Base-by-base conservation (phyloP, 2,888 invertebrate species). In the Ennomos fuscantarius region DNA sequence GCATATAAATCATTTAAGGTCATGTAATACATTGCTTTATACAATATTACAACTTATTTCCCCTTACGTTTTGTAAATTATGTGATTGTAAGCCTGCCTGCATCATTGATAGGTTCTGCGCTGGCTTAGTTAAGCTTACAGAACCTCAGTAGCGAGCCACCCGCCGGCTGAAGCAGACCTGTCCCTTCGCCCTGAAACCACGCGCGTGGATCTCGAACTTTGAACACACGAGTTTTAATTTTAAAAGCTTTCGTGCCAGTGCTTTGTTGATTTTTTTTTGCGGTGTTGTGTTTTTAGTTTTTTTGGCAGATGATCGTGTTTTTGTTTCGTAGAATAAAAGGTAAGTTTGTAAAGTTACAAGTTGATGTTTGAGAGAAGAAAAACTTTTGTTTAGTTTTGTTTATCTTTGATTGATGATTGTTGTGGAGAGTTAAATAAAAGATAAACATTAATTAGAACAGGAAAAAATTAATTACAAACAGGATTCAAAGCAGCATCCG, bases 161-260 rank as follows among this genome's bases (percentile, higher is more conserved):
- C 40, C 42, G n/a, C 36, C 8, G 49, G 5, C 40, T 10, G 41
- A 41, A 45, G 1, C 9, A 40, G 40, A 37, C 49, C 45, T 41
- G 12, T 37, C 39, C 56, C 40, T 13, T 12, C 12, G 39, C 31
- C 8, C 33, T 13, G n/a, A 46, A 24, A 10, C n/a, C 37, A 8
- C 48, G 39, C 49, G 53, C 13, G 33, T 49, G 12, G 32, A 44
- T 40, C 49, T 41, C 9, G 8, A 53, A 49, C 53, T 53, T 49
- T 45, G 51, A 44, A 36, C 35, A 35, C 39, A 46, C 57, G 58
- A 50, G 45, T 45, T 50, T 15, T 40, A 13, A 41, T 49, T 54
- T 48, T n/a, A 13, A 45, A 58, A 57, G 51, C 49, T 59, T 52
- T 24, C 37, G 58, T 54, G 49, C 45, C 53, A 54, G 58, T 59